These are phyloP conservation scores for Oikopleura vanhoeffeni DNA, from an alignment of 23 tunicate species.

Conservation along the genomic window DNA sequence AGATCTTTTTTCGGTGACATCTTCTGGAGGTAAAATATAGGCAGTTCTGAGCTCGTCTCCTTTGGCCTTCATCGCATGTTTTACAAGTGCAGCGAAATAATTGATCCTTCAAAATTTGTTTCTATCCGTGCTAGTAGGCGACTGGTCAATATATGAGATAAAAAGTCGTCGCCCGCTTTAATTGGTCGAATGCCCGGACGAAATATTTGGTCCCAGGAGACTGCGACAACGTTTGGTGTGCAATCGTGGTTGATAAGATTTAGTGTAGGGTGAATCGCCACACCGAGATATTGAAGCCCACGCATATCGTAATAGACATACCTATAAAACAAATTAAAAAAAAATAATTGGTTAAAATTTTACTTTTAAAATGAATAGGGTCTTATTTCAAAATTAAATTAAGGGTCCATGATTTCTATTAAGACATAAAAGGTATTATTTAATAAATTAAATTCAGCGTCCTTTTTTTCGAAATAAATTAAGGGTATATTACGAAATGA, in stretches of 20 bases:
- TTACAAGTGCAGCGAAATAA: slow-evolving; percentile 70
- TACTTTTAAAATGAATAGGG: no score
- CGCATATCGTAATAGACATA: slow-evolving; percentile 48
- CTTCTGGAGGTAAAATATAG: neutral
- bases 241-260: slow-evolving; percentile 69
- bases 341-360: no score
- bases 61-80: slow-evolving; percentile 44
- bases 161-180: slow-evolving; percentile 48
- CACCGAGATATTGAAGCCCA: slow-evolving; percentile 46
- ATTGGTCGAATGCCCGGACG: no score
- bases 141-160: slow-evolving; percentile 43
- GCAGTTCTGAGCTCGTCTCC: neutral
- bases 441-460: no score
- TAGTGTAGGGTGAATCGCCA: slow-evolving; percentile 50
- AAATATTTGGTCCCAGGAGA: slow-evolving; percentile 77
- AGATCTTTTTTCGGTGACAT: neutral
- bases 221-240: slow-evolving; percentile 65
- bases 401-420: no score
- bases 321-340: no score
- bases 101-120: slow-evolving; percentile 40
- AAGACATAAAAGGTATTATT: no score
- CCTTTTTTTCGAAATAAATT: no score
- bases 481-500: no score
- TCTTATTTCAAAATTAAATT: no score
- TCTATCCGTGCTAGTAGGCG: slow-evolving; percentile 28